Percentiles rank a stretch among this genome's conserved stretches.
These are phyloP conservation scores for Perizoma affinitatum DNA, from an alignment of 2,888 invertebrate genomes.

Conservation along the genomic window DNA sequence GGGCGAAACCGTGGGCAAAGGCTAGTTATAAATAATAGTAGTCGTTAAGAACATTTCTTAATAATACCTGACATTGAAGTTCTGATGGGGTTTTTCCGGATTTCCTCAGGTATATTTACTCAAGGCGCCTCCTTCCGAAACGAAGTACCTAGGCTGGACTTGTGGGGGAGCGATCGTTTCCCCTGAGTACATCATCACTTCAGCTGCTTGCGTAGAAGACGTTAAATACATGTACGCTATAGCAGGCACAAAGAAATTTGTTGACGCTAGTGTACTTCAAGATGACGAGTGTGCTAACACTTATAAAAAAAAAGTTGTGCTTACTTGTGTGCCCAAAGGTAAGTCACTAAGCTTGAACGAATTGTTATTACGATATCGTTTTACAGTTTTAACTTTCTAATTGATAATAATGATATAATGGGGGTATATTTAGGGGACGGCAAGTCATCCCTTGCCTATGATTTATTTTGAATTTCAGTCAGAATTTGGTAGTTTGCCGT, in stretches of 20 bases:
- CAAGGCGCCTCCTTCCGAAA: slow-evolving; percentile 29
- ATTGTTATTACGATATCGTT: too few relatives aligned
- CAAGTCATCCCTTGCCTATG: too few relatives aligned
- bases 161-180: slow-evolving; percentile 52
- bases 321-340: slow-evolving; percentile 53
- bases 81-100: not conserved
- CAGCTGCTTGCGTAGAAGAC: slow-evolving; percentile 53
- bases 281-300: slow-evolving; percentile 46
- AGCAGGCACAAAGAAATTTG: slow-evolving; percentile 51
- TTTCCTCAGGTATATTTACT: slow-evolving; percentile 10
- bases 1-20: too few relatives aligned
- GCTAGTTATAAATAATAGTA: too few relatives aligned
- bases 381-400: too few relatives aligned
- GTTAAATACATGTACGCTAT: slow-evolving; percentile 48
- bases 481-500: too few relatives aligned
- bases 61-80: too few relatives aligned
- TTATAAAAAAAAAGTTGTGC: slow-evolving; percentile 53
- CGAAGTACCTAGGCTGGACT: slow-evolving; percentile 47
- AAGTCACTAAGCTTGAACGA: slow-evolving; percentile 14
- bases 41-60: too few relatives aligned
- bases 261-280: slow-evolving; percentile 38
- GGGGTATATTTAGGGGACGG: too few relatives aligned
- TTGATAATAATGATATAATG: too few relatives aligned
- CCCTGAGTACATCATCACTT: slow-evolving; percentile 42
- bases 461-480: too few relatives aligned